Evolutionary conservation across 2,888 invertebrate species (phyloP).

Genomic region (Octodonta nipae): DNA sequence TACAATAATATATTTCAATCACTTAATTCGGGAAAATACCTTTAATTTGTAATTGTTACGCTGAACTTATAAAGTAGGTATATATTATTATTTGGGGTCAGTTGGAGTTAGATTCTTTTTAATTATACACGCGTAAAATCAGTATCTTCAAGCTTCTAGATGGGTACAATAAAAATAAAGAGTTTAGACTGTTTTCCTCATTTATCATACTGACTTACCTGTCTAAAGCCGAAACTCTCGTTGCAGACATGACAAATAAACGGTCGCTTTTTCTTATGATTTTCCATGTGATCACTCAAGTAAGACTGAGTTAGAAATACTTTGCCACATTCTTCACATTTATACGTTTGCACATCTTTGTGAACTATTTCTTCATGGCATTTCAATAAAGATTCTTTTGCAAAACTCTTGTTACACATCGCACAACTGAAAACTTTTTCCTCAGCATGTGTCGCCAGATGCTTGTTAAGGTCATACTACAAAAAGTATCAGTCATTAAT

Average conservation of each 20-base stretch:
- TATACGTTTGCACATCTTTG: conserved; percentile 45
- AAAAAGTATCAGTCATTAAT: no score
- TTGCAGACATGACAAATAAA: conserved; percentile 50
- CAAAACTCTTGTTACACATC: conserved; percentile 52
- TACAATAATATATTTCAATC: no score
- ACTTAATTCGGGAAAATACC: no score
- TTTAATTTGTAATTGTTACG: no score
- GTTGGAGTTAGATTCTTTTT: no score
- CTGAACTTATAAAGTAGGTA: no score
- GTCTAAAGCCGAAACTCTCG: conserved; percentile 42
- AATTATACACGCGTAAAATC: no score
- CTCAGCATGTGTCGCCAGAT: conserved; percentile 47
- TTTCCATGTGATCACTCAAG: conserved; percentile 48
- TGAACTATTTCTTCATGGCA: conserved; percentile 61
- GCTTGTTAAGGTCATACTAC: conserved; percentile 47
- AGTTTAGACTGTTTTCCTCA: no score
- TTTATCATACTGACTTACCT: no score
- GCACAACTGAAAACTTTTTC: conserved; percentile 52
- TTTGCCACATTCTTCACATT: conserved; percentile 53
- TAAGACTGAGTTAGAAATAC: conserved; percentile 53
- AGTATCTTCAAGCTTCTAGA: no score
- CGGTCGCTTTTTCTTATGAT: conserved; percentile 43
- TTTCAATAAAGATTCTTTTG: conserved; percentile 44
- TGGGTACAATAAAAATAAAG: no score
- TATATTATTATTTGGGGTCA: no score